A percentile compares a stretch with the other conserved stretches of the same genome.
Evolutionary conservation across 2,113 vertebrate genomes (phyloP).

Genomic region (Chloropsis hardwickii): DNA sequence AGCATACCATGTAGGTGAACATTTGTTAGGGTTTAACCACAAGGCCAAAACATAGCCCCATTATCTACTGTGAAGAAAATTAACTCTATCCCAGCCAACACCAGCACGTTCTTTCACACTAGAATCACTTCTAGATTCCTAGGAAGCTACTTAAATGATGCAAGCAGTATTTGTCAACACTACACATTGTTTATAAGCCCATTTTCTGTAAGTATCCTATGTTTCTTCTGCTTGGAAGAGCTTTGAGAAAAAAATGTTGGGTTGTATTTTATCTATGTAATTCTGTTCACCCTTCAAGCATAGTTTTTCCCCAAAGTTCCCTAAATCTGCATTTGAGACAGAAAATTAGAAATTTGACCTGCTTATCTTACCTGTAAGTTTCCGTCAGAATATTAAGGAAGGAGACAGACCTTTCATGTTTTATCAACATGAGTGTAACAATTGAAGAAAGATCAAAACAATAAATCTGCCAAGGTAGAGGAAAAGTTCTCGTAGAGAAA

Average conservation of each 20-base stretch:
- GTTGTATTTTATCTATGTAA: not conserved
- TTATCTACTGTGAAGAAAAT: not conserved
- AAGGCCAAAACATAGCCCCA: not conserved
- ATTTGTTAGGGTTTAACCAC: not conserved
- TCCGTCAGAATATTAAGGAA: slow-evolving; percentile 58
- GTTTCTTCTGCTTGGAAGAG: not conserved
- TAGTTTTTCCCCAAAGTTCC: slow-evolving; percentile 1
- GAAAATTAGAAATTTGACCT: slow-evolving; percentile 68
- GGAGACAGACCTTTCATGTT: slow-evolving; percentile 59
- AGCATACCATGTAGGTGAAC: not conserved
- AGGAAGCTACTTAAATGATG: not conserved
- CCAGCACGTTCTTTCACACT: not conserved
- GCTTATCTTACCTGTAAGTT: slow-evolving; percentile 48
- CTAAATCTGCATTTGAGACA: slow-evolving; percentile 51
- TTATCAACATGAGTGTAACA: slow-evolving; percentile 64
- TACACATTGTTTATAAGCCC: not conserved
- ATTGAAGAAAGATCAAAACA: slow-evolving; percentile 66
- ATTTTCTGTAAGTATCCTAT: not conserved
- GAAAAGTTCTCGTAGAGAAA: not conserved
- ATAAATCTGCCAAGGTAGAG: slow-evolving; percentile 48
- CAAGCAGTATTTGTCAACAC: not conserved
- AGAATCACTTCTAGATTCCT: not conserved
- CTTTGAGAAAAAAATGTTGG: slow-evolving; percentile 12
- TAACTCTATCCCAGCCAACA: not conserved
- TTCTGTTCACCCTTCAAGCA: not conserved